Evolutionary conservation across 1,140 invertebrate genomes (phyloP).

Genomic region (Scaptomyza graminum): DNA sequence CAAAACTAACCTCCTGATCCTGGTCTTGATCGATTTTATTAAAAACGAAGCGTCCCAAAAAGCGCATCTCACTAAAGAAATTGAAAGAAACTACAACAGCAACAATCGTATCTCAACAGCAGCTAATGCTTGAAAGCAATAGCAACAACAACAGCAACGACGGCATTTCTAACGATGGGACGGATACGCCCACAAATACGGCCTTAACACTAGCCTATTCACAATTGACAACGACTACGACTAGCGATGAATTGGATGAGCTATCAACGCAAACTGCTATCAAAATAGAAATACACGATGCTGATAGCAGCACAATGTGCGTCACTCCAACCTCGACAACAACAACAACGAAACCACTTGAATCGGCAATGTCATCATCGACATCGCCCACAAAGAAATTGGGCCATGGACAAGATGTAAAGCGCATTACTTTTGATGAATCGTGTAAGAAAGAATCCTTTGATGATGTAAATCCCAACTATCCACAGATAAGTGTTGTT

Average conservation of each 20-base stretch:
- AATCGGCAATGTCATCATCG: constrained; percentile 60
- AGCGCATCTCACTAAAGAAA: constrained; percentile 78
- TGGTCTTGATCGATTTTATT: constrained; percentile 45
- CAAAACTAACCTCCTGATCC: constrained; percentile 8
- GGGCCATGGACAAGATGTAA: constrained; percentile 82
- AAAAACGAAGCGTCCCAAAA: constrained; percentile 75
- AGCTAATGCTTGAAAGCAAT: constrained; percentile 67
- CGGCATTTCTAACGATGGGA: constrained; percentile 30
- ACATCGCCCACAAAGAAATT: constrained; percentile 75
- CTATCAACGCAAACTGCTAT: constrained; percentile 75
- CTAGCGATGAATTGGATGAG: constrained; percentile 74
- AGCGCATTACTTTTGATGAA: constrained; percentile 84
- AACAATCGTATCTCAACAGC: constrained; percentile 81
- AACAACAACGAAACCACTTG: constrained; percentile 39
- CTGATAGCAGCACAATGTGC: constrained; percentile 46
- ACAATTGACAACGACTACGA: constrained; percentile 47
- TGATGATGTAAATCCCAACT: constrained; percentile 84
- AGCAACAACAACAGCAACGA: constrained; percentile 37
- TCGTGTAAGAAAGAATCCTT: constrained; percentile 84
- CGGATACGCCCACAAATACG: constrained; percentile 56
- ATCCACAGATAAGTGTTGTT: constrained; percentile 87
- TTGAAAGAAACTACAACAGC: constrained; percentile 66
- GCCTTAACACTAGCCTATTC: constrained; percentile 26
- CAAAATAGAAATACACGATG: constrained; percentile 75
- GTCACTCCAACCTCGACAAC: constrained; percentile 41